phyloP scores from a whole-genome alignment of 2,113 vertebrate species.

The Silurus glanis region DNA sequence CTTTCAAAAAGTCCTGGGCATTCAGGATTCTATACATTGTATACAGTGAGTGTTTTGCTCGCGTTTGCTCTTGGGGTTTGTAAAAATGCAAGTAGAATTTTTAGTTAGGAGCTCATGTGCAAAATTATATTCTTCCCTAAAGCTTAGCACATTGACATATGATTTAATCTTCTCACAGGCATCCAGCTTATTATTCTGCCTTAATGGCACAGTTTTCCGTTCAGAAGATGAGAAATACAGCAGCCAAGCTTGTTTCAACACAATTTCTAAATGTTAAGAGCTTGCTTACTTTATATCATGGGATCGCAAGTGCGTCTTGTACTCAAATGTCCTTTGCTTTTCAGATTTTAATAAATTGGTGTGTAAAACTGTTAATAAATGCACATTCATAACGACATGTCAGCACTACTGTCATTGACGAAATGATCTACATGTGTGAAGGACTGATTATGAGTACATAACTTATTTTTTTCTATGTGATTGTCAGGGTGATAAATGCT shows the following conservation, averaged over 20 bases:
- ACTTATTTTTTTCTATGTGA: neutral
- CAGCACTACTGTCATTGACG: neutral
- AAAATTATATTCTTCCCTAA: neutral
- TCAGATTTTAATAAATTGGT: neutral
- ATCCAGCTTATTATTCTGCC: neutral
- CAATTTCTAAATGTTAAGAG: neutral
- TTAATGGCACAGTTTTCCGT: neutral
- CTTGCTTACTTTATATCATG: neutral
- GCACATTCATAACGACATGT: neutral
- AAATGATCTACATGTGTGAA: neutral
- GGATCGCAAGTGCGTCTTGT: too few relatives aligned
- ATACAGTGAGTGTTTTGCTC: neutral
- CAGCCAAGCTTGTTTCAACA: neutral
- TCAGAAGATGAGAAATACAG: neutral
- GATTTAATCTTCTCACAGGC: neutral
- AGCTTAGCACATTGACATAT: neutral
- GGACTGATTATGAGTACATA: neutral
- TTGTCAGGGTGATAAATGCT: slow-evolving; percentile 89
- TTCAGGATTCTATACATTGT: neutral
- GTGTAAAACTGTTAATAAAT: neutral
- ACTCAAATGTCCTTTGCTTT: neutral
- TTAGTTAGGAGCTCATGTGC: neutral
- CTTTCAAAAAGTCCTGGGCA: neutral
- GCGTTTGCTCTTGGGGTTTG: neutral
- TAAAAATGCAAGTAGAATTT: neutral